Conservation (phyloP, 1,140 invertebrate genomes). For the Mycetomoellerius zeteki region DNA sequence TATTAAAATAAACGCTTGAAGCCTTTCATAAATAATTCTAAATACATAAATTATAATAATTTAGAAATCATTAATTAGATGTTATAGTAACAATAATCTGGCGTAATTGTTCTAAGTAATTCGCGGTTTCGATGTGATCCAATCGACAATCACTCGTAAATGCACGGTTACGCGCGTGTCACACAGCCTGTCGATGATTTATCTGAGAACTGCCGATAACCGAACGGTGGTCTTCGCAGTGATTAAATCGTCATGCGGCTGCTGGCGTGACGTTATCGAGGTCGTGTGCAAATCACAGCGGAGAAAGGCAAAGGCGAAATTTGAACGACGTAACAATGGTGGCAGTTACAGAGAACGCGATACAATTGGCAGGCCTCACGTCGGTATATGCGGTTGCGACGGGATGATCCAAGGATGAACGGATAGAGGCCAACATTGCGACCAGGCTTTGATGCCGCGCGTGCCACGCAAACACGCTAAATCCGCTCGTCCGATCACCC, state of each 20-base stretch:
- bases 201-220: constrained; percentile 62
- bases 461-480: constrained; percentile 71
- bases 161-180: constrained; percentile 54
- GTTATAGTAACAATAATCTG: neutral
- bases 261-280: constrained; percentile 67
- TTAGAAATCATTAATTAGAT: constrained; percentile 2
- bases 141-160: constrained; percentile 28
- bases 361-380: constrained; percentile 69
- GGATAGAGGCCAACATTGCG: constrained; percentile 62
- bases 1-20: neutral
- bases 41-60: neutral
- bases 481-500: constrained; percentile 74
- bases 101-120: neutral
- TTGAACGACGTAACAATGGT: constrained; percentile 73
- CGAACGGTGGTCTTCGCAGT: constrained; percentile 52
- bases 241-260: constrained; percentile 59
- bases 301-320: constrained; percentile 74
- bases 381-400: constrained; percentile 69
- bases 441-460: constrained; percentile 71
- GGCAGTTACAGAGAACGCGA: constrained; percentile 70
- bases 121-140: constrained; percentile 41
- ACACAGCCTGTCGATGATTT: constrained; percentile 60
- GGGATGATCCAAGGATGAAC: constrained; percentile 70
- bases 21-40: neutral
- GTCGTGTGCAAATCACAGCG: constrained; percentile 69